A percentile compares a stretch with the other conserved stretches of the same genome.
Evolutionary conservation across 2,113 vertebrate genomes (phyloP).

Genomic region (Heterotis niloticus): DNA sequence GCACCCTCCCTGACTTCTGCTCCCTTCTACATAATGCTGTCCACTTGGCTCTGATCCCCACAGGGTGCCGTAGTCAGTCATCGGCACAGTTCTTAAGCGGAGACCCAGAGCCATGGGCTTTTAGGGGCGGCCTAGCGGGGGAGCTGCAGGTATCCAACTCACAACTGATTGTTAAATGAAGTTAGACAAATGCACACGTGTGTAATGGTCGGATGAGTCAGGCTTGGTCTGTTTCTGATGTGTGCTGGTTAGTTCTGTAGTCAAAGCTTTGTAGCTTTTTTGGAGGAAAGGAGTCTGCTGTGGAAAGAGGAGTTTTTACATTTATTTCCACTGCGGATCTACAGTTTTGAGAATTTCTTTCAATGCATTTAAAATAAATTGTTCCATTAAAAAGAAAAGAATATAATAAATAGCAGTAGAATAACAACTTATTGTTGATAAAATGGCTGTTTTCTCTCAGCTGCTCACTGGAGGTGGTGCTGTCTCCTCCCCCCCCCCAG

Average conservation of each 20-base stretch:
- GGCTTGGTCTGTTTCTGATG: constrained; percentile 83
- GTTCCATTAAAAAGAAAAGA: too few species aligned
- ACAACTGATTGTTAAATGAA: constrained; percentile 66
- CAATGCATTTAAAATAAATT: too few species aligned
- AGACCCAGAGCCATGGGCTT: constrained; percentile 96
- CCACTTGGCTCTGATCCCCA: constrained; percentile 87
- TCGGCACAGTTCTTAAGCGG: constrained; percentile 83
- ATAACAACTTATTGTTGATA: not conserved
- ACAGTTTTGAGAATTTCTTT: too few species aligned
- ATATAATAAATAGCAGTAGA: not conserved
- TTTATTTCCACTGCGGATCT: too few species aligned
- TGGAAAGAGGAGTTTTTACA: not conserved
- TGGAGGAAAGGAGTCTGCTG: not conserved
- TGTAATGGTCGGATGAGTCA: constrained; percentile 65
- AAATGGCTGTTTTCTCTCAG: constrained; percentile 45
- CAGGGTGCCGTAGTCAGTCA: constrained; percentile 85
- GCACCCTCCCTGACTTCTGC: constrained; percentile 37
- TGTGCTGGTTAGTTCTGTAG: constrained; percentile 62
- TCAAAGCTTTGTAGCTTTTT: not conserved
- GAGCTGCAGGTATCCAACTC: constrained; percentile 96
- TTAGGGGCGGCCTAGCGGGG: constrained; percentile 97
- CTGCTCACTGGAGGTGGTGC: constrained; percentile 80
- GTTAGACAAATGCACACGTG: constrained; percentile 24
- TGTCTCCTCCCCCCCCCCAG: constrained; percentile 65
- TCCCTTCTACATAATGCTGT: constrained; percentile 67